Percentiles rank a stretch among this genome's conserved stretches.
phyloP scores from a whole-genome alignment of 2,113 vertebrate species.

The Peucedramus taeniatus region DNA sequence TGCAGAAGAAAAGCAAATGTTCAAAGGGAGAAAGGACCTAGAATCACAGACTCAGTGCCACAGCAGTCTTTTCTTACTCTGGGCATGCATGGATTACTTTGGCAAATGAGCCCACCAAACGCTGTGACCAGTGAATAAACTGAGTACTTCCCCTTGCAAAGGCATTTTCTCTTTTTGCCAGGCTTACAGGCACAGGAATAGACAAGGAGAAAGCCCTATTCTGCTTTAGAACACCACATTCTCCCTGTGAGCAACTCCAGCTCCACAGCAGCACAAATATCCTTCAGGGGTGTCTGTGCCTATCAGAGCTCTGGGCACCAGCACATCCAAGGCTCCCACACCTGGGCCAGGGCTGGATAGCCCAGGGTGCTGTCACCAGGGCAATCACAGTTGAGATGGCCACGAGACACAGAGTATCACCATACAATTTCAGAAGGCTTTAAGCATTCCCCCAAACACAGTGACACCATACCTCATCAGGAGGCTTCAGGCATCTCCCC shows the following conservation, averaged over 20 bases:
- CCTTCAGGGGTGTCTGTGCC: not conserved
- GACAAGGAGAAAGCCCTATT: not conserved
- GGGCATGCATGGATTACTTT: not conserved
- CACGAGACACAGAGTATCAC: not conserved
- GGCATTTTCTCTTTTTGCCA: not conserved
- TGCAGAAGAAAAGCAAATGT: constrained; percentile 1
- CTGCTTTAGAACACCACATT: not conserved
- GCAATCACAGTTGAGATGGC: not conserved
- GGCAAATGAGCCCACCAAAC: not conserved
- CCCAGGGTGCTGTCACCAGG: not conserved
- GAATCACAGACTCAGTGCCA: not conserved
- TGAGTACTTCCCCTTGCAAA: not conserved
- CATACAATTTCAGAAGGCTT: not conserved
- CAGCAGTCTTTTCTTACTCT: not conserved
- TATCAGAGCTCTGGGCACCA: not conserved
- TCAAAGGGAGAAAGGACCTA: not conserved
- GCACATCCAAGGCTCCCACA: not conserved
- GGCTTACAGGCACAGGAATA: not conserved
- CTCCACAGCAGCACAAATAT: not conserved
- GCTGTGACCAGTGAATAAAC: not conserved
- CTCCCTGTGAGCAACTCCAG: rapidly evolving
- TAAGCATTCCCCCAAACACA: not conserved
- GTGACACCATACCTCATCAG: not conserved
- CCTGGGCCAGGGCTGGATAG: not conserved
- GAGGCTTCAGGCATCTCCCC: not conserved